Evolutionary conservation across 2,797 vertebrate species (phyloP), one percentile per base, ranked within the genome.

Genomic region (Gobio occitaniae): DNA sequence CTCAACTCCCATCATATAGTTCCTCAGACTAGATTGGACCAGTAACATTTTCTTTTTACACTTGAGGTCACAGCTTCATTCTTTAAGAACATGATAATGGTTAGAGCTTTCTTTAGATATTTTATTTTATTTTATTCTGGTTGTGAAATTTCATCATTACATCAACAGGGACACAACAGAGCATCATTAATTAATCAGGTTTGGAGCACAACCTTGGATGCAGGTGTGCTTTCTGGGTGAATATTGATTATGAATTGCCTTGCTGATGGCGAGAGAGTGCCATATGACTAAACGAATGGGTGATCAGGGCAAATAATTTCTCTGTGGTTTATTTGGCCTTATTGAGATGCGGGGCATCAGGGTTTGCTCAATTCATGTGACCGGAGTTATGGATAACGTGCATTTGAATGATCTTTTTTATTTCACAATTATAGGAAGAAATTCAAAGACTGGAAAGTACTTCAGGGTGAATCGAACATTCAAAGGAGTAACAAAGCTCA

Each of bases 191-290:
- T 94, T 92, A 91, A 95, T 94, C 91, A 91, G 90, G 87, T 80
- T 87, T 87, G 86, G 87, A 88, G 91, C 88, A 90, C 88, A 88
- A 94, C 94, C 94, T 95, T 95, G 94, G 91, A 86, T 90, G 82
- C 66, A 85, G 83, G 90, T 91, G 88, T 88, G 88, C 88, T 89
- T 90, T 90, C 69, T 90, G 87, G 84, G 87, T 88, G 91, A 93
- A 93, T 94, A 96, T 95, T 93, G 95, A 95, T 95, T 92, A 72
- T 1, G 82, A 90, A 90, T 94, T 93, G 93, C 93, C 92, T 95
- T 95, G 94, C 94, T 95, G 92, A 92, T 94, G 94, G 94, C 92
- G 70, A 93, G 92, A 94, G 92, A 90, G 90, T 88, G 88, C 89
- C 87, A 90, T 80, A 91, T 88, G 91, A 91, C 89, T 89, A 89